Conservation (phyloP, 2,797 vertebrate species). For the Dromococcyx pavoninus region DNA sequence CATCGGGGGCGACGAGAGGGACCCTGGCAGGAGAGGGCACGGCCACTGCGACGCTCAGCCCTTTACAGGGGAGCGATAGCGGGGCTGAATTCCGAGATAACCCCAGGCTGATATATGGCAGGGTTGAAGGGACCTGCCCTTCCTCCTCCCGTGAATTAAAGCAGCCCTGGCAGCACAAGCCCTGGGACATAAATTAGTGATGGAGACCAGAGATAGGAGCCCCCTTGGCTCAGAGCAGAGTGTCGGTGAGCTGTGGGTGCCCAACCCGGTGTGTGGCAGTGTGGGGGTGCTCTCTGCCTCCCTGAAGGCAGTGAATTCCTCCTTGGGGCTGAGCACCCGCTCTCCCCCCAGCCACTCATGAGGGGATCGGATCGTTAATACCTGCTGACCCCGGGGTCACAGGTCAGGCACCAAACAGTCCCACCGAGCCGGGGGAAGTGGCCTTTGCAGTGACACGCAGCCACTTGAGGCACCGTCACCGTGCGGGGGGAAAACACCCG, state of each 20-base stretch:
- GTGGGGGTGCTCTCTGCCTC: accelerated
- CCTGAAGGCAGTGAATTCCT: not conserved
- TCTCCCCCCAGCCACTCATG: not conserved
- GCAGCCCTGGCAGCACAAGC: not conserved
- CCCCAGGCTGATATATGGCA: constrained; percentile 33
- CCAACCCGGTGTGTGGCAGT: not conserved
- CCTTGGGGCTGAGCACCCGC: accelerated
- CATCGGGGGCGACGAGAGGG: not conserved
- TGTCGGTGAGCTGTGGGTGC: accelerated
- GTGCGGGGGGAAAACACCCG: accelerated
- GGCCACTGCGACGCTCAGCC: not conserved
- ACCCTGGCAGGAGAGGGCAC: not conserved
- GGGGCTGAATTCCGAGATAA: constrained; percentile 13
- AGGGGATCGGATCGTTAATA: not conserved
- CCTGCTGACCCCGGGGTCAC: constrained; percentile 30
- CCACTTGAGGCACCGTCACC: not conserved
- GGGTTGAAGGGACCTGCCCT: not conserved
- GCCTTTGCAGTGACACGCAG: constrained; percentile 36
- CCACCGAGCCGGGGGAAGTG: not conserved
- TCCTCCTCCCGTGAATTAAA: not conserved
- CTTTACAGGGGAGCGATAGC: not conserved
- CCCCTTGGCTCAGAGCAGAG: not conserved
- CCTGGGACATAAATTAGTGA: not conserved
- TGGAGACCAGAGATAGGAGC: not conserved
- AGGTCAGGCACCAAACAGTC: not conserved